phyloP scores from a whole-genome alignment of 2,113 vertebrate genomes.

The Otocyon megalotis region DNA sequence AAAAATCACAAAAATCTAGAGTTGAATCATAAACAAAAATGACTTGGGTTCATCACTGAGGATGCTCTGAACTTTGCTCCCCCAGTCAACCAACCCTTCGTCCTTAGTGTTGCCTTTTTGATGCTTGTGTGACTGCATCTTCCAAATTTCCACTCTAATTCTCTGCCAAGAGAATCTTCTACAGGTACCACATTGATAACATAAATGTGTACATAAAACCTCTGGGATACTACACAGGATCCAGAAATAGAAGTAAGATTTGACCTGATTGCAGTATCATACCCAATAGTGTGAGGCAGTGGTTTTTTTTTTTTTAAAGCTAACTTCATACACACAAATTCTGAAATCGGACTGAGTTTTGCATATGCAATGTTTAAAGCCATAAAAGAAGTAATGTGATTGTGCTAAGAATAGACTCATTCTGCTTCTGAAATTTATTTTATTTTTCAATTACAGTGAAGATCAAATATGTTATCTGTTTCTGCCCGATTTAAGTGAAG shows the following conservation, averaged over 20 bases:
- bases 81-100: background rate
- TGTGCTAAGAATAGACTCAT: background rate
- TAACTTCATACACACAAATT: background rate
- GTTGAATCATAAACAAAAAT: background rate
- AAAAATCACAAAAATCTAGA: slow-evolving; percentile 37
- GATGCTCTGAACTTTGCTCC: background rate
- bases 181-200: background rate
- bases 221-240: background rate
- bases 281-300: background rate
- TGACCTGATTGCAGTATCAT: background rate
- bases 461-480: background rate
- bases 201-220: background rate
- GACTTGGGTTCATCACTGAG: background rate
- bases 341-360: slow-evolving; percentile 1
- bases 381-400: background rate
- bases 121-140: too few relatives aligned
- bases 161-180: background rate
- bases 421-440: background rate
- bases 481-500: background rate
- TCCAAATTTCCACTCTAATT: background rate
- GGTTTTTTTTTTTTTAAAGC: background rate
- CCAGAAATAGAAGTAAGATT: background rate
- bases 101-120: background rate
- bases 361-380: background rate
- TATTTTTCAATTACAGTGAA: background rate